Evolutionary conservation across 2,888 invertebrate species (phyloP).

Genomic region (Tachina fera): DNA sequence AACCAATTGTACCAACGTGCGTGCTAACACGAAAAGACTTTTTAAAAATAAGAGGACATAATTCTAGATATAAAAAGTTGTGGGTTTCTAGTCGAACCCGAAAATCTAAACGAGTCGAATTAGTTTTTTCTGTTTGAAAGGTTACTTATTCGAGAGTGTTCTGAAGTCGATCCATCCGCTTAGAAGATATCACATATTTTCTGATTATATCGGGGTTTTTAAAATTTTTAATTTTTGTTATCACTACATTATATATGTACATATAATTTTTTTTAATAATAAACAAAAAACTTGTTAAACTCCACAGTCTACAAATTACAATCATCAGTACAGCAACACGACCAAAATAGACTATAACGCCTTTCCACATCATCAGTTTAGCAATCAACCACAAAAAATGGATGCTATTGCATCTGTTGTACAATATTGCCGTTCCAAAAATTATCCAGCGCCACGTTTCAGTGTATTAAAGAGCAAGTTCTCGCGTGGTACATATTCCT

Average conservation of each 20-base stretch:
- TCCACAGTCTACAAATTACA: slow-evolving; percentile 26
- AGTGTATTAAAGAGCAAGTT: slow-evolving; percentile 75
- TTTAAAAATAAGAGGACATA: too few species aligned
- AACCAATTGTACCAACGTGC: too few species aligned
- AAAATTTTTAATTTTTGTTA: too few species aligned
- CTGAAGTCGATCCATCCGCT: too few species aligned
- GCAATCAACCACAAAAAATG: slow-evolving; percentile 67
- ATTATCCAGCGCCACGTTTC: slow-evolving; percentile 76
- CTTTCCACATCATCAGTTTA: slow-evolving; percentile 59
- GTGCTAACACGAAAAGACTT: too few species aligned
- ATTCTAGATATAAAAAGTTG: too few species aligned
- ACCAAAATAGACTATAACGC: slow-evolving; percentile 56
- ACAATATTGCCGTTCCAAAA: slow-evolving; percentile 77
- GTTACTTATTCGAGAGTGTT: too few species aligned
- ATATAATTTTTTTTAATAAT: not conserved
- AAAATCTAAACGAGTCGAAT: too few species aligned
- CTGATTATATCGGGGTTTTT: too few species aligned
- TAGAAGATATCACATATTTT: too few species aligned
- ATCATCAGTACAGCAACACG: slow-evolving; percentile 51
- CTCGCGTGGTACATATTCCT: slow-evolving; percentile 74
- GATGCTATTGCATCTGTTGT: slow-evolving; percentile 77
- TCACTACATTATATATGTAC: not conserved
- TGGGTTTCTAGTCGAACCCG: too few species aligned
- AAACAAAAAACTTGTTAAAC: not conserved
- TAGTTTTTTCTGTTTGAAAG: too few species aligned